Conservation (phyloP, 1,140 invertebrate genomes). For the Homalodisca vitripennis region DNA sequence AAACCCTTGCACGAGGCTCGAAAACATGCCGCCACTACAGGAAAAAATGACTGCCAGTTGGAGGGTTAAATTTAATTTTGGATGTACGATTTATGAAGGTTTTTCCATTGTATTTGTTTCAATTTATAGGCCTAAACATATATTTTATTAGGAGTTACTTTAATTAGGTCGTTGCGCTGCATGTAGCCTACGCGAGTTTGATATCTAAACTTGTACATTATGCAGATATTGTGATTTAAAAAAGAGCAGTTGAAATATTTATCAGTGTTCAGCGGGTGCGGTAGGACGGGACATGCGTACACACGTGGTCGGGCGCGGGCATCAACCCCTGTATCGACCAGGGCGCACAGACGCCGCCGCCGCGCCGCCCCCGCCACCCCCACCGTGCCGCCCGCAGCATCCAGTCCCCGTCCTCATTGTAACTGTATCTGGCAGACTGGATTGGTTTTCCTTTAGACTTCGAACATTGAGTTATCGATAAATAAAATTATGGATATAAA, state of each 20-base stretch:
- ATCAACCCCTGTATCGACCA: conserved; percentile 22
- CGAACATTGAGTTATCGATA: no score
- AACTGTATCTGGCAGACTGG: no score
- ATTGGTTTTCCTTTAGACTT: no score
- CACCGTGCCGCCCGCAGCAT: neutral
- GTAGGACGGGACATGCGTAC: neutral
- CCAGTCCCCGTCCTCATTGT: no score
- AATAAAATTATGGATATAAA: no score
- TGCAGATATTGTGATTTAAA: neutral
- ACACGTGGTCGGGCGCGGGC: neutral
- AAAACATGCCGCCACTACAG: no score
- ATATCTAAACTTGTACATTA: neutral
- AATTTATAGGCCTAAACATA: neutral
- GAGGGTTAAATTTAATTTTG: no score
- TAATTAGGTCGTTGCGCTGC: neutral
- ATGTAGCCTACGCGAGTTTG: neutral
- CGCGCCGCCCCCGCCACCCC: conserved; percentile 8
- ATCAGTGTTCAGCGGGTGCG: no score
- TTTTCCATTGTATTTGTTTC: neutral
- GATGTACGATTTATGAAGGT: no score
- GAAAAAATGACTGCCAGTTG: no score
- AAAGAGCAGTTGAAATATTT: neutral
- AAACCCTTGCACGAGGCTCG: no score
- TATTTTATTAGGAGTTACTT: neutral
- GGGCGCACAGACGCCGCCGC: neutral